phyloP scores from a whole-genome alignment of 2,797 vertebrate genomes.

The Poecilia gillii region DNA sequence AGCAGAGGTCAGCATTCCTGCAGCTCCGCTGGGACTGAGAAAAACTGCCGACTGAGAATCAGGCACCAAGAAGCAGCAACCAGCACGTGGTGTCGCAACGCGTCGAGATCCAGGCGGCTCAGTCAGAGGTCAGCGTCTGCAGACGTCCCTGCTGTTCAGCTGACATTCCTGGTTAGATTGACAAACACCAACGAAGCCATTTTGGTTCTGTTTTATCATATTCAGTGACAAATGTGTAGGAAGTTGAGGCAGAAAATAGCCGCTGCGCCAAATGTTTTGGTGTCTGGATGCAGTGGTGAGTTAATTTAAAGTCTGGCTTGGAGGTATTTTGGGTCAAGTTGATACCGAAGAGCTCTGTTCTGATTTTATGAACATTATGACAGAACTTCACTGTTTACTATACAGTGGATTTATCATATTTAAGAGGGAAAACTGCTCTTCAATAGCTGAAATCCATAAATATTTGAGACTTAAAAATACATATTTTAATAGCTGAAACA shows the following conservation, averaged over 20 bases:
- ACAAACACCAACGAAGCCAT: not conserved
- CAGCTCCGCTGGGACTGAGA: constrained; percentile 21
- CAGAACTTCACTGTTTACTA: not conserved
- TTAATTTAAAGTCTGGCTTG: not conserved
- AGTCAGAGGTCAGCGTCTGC: not conserved
- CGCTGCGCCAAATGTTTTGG: not conserved
- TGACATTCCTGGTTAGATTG: not conserved
- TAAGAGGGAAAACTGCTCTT: not conserved
- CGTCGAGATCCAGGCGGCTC: not conserved
- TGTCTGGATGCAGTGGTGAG: not conserved
- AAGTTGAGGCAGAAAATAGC: not conserved
- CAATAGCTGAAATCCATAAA: not conserved
- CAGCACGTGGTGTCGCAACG: constrained; percentile 4
- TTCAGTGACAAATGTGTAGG: not conserved
- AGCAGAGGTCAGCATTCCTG: constrained; percentile 53
- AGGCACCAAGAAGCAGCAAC: constrained; percentile 2
- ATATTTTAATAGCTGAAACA: no score
- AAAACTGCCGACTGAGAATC: not conserved
- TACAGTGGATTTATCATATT: not conserved
- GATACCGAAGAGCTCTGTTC: not conserved
- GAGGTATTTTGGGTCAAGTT: not conserved
- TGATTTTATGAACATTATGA: not conserved
- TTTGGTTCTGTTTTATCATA: not conserved
- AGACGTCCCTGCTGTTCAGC: not conserved
- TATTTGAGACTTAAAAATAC: not conserved